Evolutionary conservation across 2,113 vertebrate species (phyloP), one percentile per base, ranked within the genome.

Genomic region (Corythoichthys haematopterus): DNA sequence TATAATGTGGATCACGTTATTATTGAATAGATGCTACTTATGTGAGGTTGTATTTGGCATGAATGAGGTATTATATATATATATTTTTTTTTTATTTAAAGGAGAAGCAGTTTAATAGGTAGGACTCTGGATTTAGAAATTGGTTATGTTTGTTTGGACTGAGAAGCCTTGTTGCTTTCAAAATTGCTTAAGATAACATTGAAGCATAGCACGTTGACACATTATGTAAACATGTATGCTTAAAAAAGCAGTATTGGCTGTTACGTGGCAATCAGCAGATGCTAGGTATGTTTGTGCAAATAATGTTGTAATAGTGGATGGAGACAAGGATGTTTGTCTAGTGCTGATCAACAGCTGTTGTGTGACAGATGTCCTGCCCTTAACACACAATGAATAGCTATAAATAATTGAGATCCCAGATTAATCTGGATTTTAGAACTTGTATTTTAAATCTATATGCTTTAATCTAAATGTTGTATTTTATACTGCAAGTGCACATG

Each of bases 371-470:
- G 80, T 63, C 79, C 68, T 45, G 48, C 72, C 69, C 64, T 71
- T 70, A 70, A 38, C 59, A 69, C 70, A 75, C 64, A 76, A 50
- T 57, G 51, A 72, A 66, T 16, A 1, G 37, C 65, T n/a, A 75
- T 87, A 64, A 81, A 84, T 88, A 68, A 84, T 87, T 86, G 64
- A 83, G 60, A 60, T 69, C 63, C 12, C 46, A 79, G 77, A 80
- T 82, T 74, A 72, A 78, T 47, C 50, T 46, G 43, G 61, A 58
- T 76, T 57, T 76, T 37, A 36, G 40, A 66, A 64, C 75, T 53
- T 71, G 61, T 38, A 63, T 82, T 55, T 75, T 58, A 74, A 69
- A 40, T 40, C 20, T 75, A 16, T 37, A 40, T 71, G 62, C 56
- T 47, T 28, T 28, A 28, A 28, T 28, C 53, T 70, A 71, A 51